Percentiles rank a stretch among this genome's conserved stretches.
phyloP scores from a whole-genome alignment of 2,888 invertebrate species.

The Cylloceria caligata region DNA sequence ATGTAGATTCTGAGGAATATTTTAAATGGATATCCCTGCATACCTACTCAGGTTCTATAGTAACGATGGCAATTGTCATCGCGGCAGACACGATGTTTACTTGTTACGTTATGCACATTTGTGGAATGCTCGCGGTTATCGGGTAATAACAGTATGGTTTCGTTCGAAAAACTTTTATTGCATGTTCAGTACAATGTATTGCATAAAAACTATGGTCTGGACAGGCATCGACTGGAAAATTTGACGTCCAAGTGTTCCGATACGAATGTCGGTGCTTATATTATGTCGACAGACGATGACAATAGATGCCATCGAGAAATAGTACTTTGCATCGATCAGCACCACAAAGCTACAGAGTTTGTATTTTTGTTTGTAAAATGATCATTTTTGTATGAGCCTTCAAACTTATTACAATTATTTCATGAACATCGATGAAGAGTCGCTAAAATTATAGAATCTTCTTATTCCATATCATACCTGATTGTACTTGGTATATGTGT shows the following conservation, averaged over 20 bases:
- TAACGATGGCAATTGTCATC: not conserved
- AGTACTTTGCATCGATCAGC: slow-evolving; percentile 11
- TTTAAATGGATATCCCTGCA: slow-evolving; percentile 33
- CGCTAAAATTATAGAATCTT: not conserved
- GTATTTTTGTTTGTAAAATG: not conserved
- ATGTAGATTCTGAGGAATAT: slow-evolving; percentile 4
- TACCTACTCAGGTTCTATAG: slow-evolving; percentile 17
- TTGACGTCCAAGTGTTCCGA: not conserved
- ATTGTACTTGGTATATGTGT: not conserved
- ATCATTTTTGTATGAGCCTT: not conserved
- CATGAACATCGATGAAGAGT: not conserved
- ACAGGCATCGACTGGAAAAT: slow-evolving; percentile 8
- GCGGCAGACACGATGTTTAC: not conserved
- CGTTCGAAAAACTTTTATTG: not conserved
- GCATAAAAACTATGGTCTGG: not conserved
- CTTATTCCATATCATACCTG: not conserved
- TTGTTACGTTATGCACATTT: slow-evolving; percentile 20
- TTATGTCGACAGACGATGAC: not conserved
- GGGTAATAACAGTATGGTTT: not conserved
- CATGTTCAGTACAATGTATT: not conserved
- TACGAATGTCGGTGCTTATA: not conserved
- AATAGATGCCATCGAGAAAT: slow-evolving; percentile 1
- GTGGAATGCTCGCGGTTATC: slow-evolving; percentile 23
- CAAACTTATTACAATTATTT: not conserved
- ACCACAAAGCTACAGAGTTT: slow-evolving; percentile 9